Base-by-base conservation (phyloP, 2,888 invertebrate genomes). In the Erebia aethiops region DNA sequence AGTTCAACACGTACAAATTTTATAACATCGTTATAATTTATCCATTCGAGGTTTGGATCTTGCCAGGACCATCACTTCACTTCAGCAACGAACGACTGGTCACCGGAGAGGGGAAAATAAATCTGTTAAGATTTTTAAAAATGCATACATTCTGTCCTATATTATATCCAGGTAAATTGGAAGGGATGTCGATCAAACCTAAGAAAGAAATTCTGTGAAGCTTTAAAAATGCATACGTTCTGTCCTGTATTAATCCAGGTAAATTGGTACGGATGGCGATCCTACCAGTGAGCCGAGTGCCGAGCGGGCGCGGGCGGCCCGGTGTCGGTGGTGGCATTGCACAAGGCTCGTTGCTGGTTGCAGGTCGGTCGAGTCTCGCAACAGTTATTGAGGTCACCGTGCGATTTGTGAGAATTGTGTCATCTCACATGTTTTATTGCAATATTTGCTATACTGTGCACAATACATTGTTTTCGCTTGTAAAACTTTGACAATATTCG, bases 371-470 rank as follows among this genome's bases (percentile, higher is more conserved):
- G 85, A 84, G 87, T 91, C 90, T 89, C 90, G 91, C 92, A 91
- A 91, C 87, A 86, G 87, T 87, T 90, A 92, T 92, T 92, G 88
- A 87, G 92, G 92, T 92, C 92, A 91, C 83, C 81, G 85, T 88
- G 84, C 90, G 88, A 91, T 91, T 92, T 92, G 91, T 91, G 91
- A 90, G 90, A 91, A 92, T 92, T 91, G 92, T 91, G 92, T 87
- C 92, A 91, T 89, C 88, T 88, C 85, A 87, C 87, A 87, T 77
- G 77, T 74, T 76, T 75, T 76, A 74, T 74, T 74, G 71, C 71
- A 72, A 69, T 75, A 43, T 58, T 67, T 67, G 49, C 35, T 67
- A 51, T 67, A 21, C 41, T 60, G n/a, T 52, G 21, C 26, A 67
- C 21, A 52, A 52, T 56, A 57, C 56, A 66, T 46, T 66, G 56